Conservation (phyloP, 2,797 vertebrate genomes). For the Dendrocincla tyrannina region DNA sequence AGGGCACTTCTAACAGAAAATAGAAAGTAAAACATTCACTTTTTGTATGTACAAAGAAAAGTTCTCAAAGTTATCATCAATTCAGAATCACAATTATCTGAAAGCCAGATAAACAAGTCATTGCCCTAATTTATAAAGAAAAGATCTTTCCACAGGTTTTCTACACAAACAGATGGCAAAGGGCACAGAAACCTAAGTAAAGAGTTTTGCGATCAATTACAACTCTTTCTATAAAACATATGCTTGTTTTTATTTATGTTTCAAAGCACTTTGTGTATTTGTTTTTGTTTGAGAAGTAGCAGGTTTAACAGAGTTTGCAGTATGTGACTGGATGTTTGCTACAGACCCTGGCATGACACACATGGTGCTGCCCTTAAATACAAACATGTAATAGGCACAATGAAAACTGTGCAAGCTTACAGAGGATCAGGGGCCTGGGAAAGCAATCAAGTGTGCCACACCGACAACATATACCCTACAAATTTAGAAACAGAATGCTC, state of each 20-base stretch:
- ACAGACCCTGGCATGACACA: not conserved
- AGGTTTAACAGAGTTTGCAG: not conserved
- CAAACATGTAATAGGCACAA: not conserved
- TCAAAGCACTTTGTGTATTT: not conserved
- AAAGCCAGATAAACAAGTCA: not conserved
- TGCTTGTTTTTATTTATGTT: not conserved
- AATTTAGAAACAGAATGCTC: not conserved
- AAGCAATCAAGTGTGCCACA: not conserved
- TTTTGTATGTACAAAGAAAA: not conserved
- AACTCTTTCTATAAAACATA: not conserved
- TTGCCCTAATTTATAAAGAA: not conserved
- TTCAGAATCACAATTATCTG: not conserved
- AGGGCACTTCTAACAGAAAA: not conserved
- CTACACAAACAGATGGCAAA: not conserved
- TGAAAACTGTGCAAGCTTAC: not conserved
- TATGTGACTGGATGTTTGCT: not conserved
- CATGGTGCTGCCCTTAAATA: not conserved
- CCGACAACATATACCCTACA: not conserved
- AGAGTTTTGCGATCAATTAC: not conserved
- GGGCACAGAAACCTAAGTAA: not conserved
- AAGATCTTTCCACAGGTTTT: not conserved
- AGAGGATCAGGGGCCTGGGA: not conserved
- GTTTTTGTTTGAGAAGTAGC: not conserved
- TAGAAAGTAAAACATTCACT: not conserved
- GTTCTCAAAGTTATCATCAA: not conserved